Base-by-base conservation (phyloP, 64 coral and sea anemone species). In the Cladopsammia gracilis region DNA sequence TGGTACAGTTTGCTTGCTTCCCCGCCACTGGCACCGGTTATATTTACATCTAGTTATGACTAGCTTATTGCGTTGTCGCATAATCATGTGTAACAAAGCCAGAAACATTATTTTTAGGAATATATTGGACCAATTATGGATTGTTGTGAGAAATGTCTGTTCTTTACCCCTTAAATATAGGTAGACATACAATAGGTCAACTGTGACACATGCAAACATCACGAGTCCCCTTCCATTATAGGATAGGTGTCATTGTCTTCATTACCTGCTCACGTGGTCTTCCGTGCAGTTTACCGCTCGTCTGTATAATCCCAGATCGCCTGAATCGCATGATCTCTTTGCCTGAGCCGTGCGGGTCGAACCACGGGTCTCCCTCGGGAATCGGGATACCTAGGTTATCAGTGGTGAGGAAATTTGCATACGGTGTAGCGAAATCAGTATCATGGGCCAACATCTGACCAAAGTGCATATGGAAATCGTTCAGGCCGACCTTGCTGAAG, bases 401-500 rank as follows among this genome's bases (percentile, higher is more conserved):
- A 58, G 95, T 90, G 19, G 98, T 90, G 44, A 99, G 57, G 60
- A 96, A 94, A 79, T 99, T 99, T 57, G 98, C 98, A 58, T 99
- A 99, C 4, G 98, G 98, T 26, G 98, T 99, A n/a, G 98, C 95
- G 61, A 99, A 99, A 24, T 99, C 98, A 6, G 92, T 94, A 88
- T 99, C 98, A 70, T 99, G 98, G n/a, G 98, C 98, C 15, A 99
- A 48, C 12, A 99, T 86, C 61, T 99, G 98, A 0, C 98, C 98
- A 89, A 99, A 94, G 47, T 99, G 71, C 98, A 99, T 92, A 46
- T 99, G 98, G 13, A 99, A 96, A 47, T 96, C 91, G 71, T 99
- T 99, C 3, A 99, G 71, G 13, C 94, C 91, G 46, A 72, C 84
- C 62, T 93, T 87, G 62, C 94, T 99, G 44, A 88, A 71, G 12